Evolutionary conservation across 2,113 vertebrate genomes (phyloP), one percentile per base, ranked within the genome.

Genomic region (Alligator sinensis): DNA sequence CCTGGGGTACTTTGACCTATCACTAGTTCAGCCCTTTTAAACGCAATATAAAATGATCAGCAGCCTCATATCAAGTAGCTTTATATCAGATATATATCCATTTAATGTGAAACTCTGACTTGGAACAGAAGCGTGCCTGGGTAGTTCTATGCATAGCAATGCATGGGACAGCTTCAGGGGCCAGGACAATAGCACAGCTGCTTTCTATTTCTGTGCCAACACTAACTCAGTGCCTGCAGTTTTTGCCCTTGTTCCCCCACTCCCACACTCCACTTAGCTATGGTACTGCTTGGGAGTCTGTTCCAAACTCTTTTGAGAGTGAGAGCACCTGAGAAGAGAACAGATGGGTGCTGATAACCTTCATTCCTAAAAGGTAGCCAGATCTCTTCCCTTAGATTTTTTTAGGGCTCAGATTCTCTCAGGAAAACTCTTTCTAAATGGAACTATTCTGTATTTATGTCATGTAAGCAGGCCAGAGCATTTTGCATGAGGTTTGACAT

Each of bases 381-480:
- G 82, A 91, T 90, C 24, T 1, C 86, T 93, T 88, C 96, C 96
- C 94, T 91, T 25, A 86, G 94, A 96, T 87, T 72, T 86, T 47
- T 92, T 61, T 3, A 5, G 84, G 80, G 82, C 78, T 95, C 80
- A 38, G 80, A 30, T 87, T 95, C 96, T 87, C 93, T 90, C 95
- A 92, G 89, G 95, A 97, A 97, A 95, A 47, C 57, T 92, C 30
- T 86, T 93, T 94, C 75, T 57, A 84, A 87, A 95, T 93, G 83
- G 92, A 90, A 74, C 64, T 90, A 80, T 77, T 93, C 84, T 91
- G 5, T 78, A 75, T 66, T 80, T 58, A 64, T 89, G 68, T 59
- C 61, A 91, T 80, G 81, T 87, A 89, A 81, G 19, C 54, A 90
- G 30, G 16, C 63, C 81, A 88, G 70, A 5, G 58, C 24, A 19